Percentiles rank a stretch among this genome's conserved stretches.
These are phyloP conservation scores for Gibbula magus DNA, from an alignment of 2,888 invertebrate species.

Conservation along the genomic window DNA sequence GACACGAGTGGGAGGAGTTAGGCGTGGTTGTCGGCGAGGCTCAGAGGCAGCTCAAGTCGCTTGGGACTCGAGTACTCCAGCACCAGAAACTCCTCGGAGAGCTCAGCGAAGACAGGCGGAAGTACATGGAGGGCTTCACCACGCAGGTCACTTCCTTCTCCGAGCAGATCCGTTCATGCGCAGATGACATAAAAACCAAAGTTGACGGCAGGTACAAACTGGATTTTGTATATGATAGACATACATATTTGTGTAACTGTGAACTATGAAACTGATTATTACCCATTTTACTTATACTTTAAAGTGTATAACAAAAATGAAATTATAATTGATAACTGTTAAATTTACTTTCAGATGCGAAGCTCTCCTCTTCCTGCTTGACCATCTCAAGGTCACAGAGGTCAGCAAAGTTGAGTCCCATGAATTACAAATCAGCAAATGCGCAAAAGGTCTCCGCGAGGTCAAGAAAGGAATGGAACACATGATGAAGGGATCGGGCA, in stretches of 20 bases:
- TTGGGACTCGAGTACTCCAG: not conserved
- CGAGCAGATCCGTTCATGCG: not conserved
- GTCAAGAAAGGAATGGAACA: not conserved
- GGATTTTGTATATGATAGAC: not conserved
- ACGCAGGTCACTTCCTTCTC: not conserved
- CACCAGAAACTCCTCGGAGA: not conserved
- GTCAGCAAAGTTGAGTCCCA: not conserved
- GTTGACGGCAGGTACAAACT: not conserved
- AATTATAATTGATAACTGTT: too few relatives aligned
- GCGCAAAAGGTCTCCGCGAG: not conserved
- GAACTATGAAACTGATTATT: not conserved
- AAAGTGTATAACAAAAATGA: too few relatives aligned
- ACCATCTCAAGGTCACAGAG: conserved; percentile 16
- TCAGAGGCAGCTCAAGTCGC: not conserved
- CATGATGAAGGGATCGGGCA: not conserved
- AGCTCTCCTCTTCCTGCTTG: not conserved
- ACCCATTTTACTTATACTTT: too few relatives aligned
- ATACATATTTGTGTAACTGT: not conserved
- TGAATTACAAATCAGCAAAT: not conserved
- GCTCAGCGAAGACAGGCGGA: not conserved
- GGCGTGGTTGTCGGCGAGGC: conserved; percentile 6
- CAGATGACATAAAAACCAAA: conserved; percentile 7
- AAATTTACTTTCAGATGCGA: not conserved
- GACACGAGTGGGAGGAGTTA: conserved; percentile 10
- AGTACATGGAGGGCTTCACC: not conserved